Base-by-base conservation (phyloP, 2,888 invertebrate genomes). In the Helleia helle region DNA sequence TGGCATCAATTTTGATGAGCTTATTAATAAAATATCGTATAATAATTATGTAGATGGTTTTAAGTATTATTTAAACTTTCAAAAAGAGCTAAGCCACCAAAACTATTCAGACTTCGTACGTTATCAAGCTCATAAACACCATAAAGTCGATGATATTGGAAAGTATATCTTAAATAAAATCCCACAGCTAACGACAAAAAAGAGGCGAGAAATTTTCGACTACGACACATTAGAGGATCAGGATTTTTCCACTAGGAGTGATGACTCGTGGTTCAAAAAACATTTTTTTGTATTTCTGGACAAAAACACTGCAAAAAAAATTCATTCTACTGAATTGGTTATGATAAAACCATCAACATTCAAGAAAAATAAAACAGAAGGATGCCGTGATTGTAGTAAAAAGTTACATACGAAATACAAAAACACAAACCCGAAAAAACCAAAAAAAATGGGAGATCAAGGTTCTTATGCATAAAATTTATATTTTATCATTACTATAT, bases 61-160 rank as follows among this genome's bases (percentile, higher is more conserved):
- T 50, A 77, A 65, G 52, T 63, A 73, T 45, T 81, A 80, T 49
- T 53, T 81, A 7, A 67, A 79, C 12, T 80, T 70, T 42, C 72
- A 75, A 54, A 65, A 62, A 40, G 62, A 71, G 0, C 60, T 64
- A 46, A 62, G 54, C 0, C 54, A 64, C 2, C 49, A 70, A 25
- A 73, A 74, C 6, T 81, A 71, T 48, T 81, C 81, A 0, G 62
- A 71, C 45, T 44, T 66, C 22, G 52, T 81, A 3, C 66, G 64
- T 26, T 81, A 77, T 42, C 77, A 81, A 55, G 81, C 81, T 1
- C 81, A 81, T 25, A 67, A 50, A 48, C 81, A 81, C 39, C 81
- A 81, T 29, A 72, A 56, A 8, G 80, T 81, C 2, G 71, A 81
- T 25, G 80, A 80, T 40, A 80, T 81, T 5, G 81, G 81, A n/a